Evolutionary conservation across 2,888 invertebrate species (phyloP), one percentile per base, ranked within the genome.

Genomic region (Lottia scabra): DNA sequence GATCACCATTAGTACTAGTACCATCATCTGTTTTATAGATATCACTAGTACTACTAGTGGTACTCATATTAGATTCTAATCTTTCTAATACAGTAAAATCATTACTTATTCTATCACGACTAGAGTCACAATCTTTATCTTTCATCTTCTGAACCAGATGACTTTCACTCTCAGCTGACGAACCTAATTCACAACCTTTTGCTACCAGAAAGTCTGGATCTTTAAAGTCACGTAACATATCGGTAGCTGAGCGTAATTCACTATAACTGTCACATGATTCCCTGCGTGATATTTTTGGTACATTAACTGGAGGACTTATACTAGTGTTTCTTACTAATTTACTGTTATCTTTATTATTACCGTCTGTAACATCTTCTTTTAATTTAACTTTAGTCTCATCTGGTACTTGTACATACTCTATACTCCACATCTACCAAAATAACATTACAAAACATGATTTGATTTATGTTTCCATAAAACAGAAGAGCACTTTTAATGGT

Each of bases 341-440:
- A 44, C 62, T 71, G 23, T 56, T 23, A 13, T 23, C 30, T 56
- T 70, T 67, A n/a, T 19, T 44, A 23, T 19, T 56, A 56, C 12
- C 13, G 23, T 56, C 56, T 56, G 23, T 23, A 12, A 23, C 13
- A 44, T 30, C 30, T 48, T 71, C 68, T 63, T 72, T 65, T 15
- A 73, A 44, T 26, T 76, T 72, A n/a, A 63, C 38, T 62, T 79
- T 75, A 23, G 70, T 68, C 63, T 93, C 93, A 76, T 92, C 92
- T 48, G 95, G 94, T 66, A 95, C 94, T 91, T 96, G 95, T 65
- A 96, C 94, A 88, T 97, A 97, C 89, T 97, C 97, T 86, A 98
- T 93, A 13, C 97, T 96, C 97, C 98, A 98, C 97, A 98, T 97
- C 96, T 96, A 87, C 12, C 81, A 85, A 78, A 8, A 65, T 15